These are phyloP conservation scores for Microdon myrmicae DNA, from an alignment of 2,888 invertebrate genomes.

Conservation along the genomic window DNA sequence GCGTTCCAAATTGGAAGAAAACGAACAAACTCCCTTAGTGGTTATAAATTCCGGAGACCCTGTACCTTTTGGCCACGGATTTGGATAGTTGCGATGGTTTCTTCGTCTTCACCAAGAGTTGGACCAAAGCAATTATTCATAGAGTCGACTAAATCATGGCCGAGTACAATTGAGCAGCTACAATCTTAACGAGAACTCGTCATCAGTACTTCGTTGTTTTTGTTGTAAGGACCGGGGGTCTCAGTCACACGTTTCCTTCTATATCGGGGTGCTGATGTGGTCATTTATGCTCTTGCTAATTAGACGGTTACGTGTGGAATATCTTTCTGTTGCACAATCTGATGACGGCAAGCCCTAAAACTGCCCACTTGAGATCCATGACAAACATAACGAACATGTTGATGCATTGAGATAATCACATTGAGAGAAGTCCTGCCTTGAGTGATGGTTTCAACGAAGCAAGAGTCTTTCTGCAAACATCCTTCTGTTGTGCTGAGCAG, in stretches of 20 bases:
- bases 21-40: slow-evolving; percentile 46
- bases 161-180: slow-evolving; percentile 3
- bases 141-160: slow-evolving; percentile 41
- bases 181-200: slow-evolving; percentile 51
- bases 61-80: slow-evolving; percentile 46
- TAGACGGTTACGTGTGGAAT: slow-evolving; percentile 51
- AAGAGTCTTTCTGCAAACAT: no score
- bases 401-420: slow-evolving; percentile 49
- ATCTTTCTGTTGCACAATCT: slow-evolving; percentile 37
- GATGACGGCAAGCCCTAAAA: slow-evolving; percentile 1
- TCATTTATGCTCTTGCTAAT: slow-evolving; percentile 52
- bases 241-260: slow-evolving; percentile 29
- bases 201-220: slow-evolving; percentile 41
- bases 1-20: slow-evolving; percentile 15
- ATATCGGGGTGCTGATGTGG: slow-evolving; percentile 48
- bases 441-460: slow-evolving; percentile 30
- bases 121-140: slow-evolving; percentile 49
- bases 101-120: slow-evolving; percentile 9
- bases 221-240: slow-evolving; percentile 1
- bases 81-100: slow-evolving; percentile 22
- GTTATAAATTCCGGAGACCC: slow-evolving; percentile 50
- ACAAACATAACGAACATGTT: slow-evolving; percentile 14
- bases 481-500: no score
- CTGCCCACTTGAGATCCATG: background rate
- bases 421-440: slow-evolving; percentile 47